Percentiles rank a stretch among this genome's conserved stretches.
Evolutionary conservation across 2,113 vertebrate species (phyloP).

Genomic region (Zeus faber): DNA sequence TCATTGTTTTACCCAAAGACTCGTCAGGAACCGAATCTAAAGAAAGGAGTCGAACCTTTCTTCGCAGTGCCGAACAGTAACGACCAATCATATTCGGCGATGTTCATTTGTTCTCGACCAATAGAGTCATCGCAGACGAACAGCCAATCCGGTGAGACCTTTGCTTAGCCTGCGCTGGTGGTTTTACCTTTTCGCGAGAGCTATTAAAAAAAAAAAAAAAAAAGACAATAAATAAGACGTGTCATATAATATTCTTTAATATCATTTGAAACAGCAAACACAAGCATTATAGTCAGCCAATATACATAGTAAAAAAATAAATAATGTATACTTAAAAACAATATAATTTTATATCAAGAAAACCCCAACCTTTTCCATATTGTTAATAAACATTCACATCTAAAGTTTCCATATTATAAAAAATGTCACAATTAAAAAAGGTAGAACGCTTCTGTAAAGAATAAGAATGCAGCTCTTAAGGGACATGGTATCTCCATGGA

Average conservation of each 20-base stretch:
- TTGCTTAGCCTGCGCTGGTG: background rate
- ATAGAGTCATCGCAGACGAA: constrained; percentile 17
- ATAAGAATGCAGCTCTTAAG: constrained; percentile 4
- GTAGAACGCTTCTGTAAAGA: too few relatives aligned
- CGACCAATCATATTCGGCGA: constrained; percentile 61
- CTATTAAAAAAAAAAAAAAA: background rate
- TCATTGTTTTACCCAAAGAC: too few relatives aligned
- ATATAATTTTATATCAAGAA: background rate
- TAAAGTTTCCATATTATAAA: constrained; percentile 21
- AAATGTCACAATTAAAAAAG: constrained; percentile 21
- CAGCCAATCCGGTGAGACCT: constrained; percentile 36
- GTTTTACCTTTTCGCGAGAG: background rate
- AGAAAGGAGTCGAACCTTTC: too few relatives aligned
- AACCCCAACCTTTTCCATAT: constrained; percentile 26
- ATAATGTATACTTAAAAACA: constrained; percentile 26
- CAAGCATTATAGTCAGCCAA: constrained; percentile 14
- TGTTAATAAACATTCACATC: constrained; percentile 15
- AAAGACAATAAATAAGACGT: background rate
- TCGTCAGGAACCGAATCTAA: too few relatives aligned
- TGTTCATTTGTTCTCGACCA: constrained; percentile 42
- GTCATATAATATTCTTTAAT: background rate
- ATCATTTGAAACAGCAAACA: background rate
- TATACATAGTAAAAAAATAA: constrained; percentile 24
- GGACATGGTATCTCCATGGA: constrained; percentile 11
- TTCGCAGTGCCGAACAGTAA: fast-evolving